Conservation (phyloP, 2,797 vertebrate species). For the Hippoglossus hippoglossus region DNA sequence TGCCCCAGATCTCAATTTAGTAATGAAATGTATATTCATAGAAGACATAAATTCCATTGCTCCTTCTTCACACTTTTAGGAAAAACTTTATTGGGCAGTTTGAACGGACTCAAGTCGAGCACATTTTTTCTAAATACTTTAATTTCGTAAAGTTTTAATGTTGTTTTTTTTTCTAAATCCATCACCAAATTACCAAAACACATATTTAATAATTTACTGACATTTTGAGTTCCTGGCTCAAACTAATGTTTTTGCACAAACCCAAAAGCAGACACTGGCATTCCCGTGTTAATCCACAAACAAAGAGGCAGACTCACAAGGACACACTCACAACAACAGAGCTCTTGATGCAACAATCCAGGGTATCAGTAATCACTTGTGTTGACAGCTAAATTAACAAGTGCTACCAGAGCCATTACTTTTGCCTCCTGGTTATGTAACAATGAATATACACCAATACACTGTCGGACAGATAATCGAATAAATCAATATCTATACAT, state of each 20-base stretch:
- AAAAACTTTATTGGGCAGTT: slow-evolving; percentile 34
- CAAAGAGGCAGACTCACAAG: slow-evolving; percentile 31
- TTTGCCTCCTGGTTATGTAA: slow-evolving; percentile 40
- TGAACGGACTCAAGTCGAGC: slow-evolving; percentile 26
- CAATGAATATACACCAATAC: slow-evolving; percentile 42
- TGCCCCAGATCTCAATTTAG: slow-evolving; percentile 80
- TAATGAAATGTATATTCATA: slow-evolving; percentile 79
- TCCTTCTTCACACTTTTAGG: slow-evolving; percentile 41
- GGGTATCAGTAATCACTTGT: slow-evolving; percentile 56
- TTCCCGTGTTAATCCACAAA: slow-evolving; percentile 18
- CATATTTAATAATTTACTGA: background rate
- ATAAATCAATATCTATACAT: slow-evolving; percentile 56
- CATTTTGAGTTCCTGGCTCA: slow-evolving; percentile 25
- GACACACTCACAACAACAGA: slow-evolving; percentile 34
- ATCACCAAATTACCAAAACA: background rate
- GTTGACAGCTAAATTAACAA: slow-evolving; percentile 75
- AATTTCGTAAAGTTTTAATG: background rate
- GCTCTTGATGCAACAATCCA: slow-evolving; percentile 56
- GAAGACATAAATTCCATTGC: slow-evolving; percentile 64
- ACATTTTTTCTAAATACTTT: background rate
- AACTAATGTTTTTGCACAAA: slow-evolving; percentile 30
- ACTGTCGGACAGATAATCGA: slow-evolving; percentile 38
- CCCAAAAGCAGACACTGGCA: slow-evolving; percentile 31
- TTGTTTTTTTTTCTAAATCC: background rate
- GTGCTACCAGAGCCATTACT: slow-evolving; percentile 53